Base-by-base conservation (phyloP, 2,113 vertebrate genomes). In the Xiphophorus hellerii region DNA sequence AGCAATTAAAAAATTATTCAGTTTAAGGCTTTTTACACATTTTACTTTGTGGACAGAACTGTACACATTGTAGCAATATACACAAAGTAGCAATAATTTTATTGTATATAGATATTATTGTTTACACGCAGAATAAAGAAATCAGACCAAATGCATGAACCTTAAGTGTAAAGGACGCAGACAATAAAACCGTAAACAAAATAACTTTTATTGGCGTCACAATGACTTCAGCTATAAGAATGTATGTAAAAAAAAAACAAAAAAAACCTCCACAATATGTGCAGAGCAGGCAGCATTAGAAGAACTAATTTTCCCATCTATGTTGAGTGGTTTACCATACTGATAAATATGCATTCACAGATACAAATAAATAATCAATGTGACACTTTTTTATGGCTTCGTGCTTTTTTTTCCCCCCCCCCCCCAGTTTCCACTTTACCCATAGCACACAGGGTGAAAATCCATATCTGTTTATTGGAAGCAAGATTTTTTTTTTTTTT, bases 331-430 rank as follows among this genome's bases (percentile, higher is more conserved):
- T 0, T 14, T 39, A 74, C 48, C 25, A n/a, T 62, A 80, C 84
- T n/a, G 69, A 39, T 76, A 82, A 80, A 85, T 69, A 68, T 20
- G 44, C 15, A 60, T 29, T 81, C 6, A 72, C 58, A 74, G 0
- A 60, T 37, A 54, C 22, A 77, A 88, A 89, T 89, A 91, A 89
- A 91, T 88, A 86, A 76, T 83, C 69, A 82, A 80, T 71, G 74
- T 62, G 66, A 78, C 39, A 82, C 20, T 69, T 74, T 37, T 11
- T 11, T 69, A 20, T 80, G 61, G 27, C 31, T 1, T 84, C 48
- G 10, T 37, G 51, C 63, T 27, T 62, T 68, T 65, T 17, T 81
- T 71, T 30, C n/a, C n/a, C 31, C 31, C 33, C 31, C 31, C 31
- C 6, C 31, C 1, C 33, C 70, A 77, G 73, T 73, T 84, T 27